Conservation (phyloP, 2,888 invertebrate genomes). For the Orthosia gracilis region DNA sequence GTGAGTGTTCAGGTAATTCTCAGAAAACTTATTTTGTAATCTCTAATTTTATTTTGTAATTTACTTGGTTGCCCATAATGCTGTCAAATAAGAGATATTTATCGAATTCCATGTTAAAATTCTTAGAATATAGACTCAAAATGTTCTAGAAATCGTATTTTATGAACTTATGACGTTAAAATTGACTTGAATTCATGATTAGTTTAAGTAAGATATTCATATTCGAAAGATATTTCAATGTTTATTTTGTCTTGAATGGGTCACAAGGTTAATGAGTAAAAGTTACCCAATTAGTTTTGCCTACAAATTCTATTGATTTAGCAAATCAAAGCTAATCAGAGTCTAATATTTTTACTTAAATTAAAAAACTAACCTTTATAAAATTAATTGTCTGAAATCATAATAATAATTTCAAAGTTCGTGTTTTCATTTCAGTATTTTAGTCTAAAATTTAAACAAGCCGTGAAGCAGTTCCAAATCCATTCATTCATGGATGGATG, state of each 20-base stretch:
- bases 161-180: neutral
- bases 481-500: no score
- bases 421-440: neutral
- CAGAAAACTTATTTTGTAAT: neutral
- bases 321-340: neutral
- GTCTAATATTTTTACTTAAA: neutral
- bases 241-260: neutral
- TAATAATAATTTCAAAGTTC: neutral
- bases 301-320: neutral
- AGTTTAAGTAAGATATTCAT: neutral
- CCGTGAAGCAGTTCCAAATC: neutral
- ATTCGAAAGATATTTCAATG: neutral
- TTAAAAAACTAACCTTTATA: no score
- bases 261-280: no score
- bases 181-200: neutral
- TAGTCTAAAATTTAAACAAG: neutral
- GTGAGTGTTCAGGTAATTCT: neutral
- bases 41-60: slow-evolving; percentile 15
- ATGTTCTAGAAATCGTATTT: neutral
- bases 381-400: no score
- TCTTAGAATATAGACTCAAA: neutral
- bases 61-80: neutral
- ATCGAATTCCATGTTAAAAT: neutral
- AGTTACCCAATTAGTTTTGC: neutral
- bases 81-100: slow-evolving; percentile 13